A percentile compares a stretch with the other conserved stretches of the same genome.
Evolutionary conservation across 2,113 vertebrate species (phyloP).

Genomic region (Chlamydotis undulata): DNA sequence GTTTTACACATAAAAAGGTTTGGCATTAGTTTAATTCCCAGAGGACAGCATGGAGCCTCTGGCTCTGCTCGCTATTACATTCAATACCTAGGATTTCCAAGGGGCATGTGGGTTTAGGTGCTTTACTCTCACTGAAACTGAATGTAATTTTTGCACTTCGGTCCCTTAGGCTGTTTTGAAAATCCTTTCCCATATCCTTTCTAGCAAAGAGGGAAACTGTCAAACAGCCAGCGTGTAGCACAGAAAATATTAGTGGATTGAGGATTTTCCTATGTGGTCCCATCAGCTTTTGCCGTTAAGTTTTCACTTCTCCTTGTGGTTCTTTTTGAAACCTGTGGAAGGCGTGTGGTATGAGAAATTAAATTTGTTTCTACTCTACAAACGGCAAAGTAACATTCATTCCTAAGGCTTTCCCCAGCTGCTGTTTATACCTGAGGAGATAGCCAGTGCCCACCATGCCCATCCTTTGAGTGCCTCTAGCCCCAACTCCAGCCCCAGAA

Average conservation of each 20-base stretch:
- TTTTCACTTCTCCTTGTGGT: fast-evolving
- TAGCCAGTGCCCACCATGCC: neutral
- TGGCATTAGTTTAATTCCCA: neutral
- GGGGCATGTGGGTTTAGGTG: neutral
- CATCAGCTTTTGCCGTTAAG: neutral
- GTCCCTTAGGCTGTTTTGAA: neutral
- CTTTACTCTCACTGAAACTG: neutral
- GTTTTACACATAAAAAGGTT: neutral
- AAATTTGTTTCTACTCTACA: neutral
- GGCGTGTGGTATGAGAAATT: neutral
- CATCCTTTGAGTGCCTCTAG: neutral
- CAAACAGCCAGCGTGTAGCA: neutral
- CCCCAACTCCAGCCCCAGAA: neutral
- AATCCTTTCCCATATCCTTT: neutral
- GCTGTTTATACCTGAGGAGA: neutral
- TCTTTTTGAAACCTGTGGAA: neutral
- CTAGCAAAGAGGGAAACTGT: neutral
- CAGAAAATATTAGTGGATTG: neutral
- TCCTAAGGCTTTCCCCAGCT: neutral
- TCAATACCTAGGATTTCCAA: neutral
- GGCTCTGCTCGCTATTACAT: neutral
- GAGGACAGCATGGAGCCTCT: neutral
- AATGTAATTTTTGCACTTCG: neutral
- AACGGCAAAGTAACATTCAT: neutral
- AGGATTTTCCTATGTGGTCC: neutral